Evolutionary conservation across 2,797 vertebrate species (phyloP).

Genomic region (Chaetodon trifasciatus): DNA sequence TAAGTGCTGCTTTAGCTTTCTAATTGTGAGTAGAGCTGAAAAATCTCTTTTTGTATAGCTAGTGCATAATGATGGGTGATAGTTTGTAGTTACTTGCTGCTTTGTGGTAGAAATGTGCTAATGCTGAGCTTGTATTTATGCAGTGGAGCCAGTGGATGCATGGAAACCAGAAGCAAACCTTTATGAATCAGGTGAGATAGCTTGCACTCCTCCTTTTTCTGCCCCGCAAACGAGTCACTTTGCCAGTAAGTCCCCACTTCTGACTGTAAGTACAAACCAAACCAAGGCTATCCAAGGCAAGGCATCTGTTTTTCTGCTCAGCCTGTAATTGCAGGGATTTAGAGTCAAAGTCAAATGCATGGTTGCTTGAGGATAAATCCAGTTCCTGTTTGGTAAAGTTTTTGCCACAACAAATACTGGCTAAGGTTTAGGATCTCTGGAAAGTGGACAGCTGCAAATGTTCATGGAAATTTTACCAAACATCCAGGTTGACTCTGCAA

Average conservation of each 20-base stretch:
- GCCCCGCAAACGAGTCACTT: slow-evolving; percentile 20
- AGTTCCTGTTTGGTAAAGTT: slow-evolving; percentile 52
- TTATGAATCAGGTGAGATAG: slow-evolving; percentile 89
- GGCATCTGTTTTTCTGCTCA: slow-evolving; percentile 60
- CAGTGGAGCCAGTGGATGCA: slow-evolving; percentile 83
- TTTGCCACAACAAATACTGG: slow-evolving; percentile 59
- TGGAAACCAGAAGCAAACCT: slow-evolving; percentile 87
- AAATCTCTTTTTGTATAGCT: not conserved
- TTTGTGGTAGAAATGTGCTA: slow-evolving; percentile 49
- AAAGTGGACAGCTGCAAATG: slow-evolving; percentile 32
- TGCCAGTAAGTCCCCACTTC: slow-evolving; percentile 43
- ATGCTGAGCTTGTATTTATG: slow-evolving; percentile 68
- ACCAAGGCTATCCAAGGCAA: slow-evolving; percentile 42
- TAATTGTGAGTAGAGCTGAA: not conserved
- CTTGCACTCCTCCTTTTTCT: slow-evolving; percentile 18
- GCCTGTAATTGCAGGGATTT: slow-evolving; percentile 74
- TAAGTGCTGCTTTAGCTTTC: slow-evolving; percentile 7
- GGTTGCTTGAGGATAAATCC: slow-evolving; percentile 51
- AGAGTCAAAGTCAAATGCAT: slow-evolving; percentile 55
- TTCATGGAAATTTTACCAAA: slow-evolving; percentile 15
- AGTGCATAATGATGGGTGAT: slow-evolving; percentile 14
- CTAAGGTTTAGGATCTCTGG: slow-evolving; percentile 18
- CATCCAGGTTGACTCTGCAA: slow-evolving; percentile 16
- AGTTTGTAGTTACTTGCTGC: slow-evolving; percentile 13
- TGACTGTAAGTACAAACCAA: slow-evolving; percentile 55